A percentile compares a stretch with the other conserved stretches of the same genome.
Conservation (phyloP, 1,140 invertebrate genomes). For the Sitobion miscanthi region DNA sequence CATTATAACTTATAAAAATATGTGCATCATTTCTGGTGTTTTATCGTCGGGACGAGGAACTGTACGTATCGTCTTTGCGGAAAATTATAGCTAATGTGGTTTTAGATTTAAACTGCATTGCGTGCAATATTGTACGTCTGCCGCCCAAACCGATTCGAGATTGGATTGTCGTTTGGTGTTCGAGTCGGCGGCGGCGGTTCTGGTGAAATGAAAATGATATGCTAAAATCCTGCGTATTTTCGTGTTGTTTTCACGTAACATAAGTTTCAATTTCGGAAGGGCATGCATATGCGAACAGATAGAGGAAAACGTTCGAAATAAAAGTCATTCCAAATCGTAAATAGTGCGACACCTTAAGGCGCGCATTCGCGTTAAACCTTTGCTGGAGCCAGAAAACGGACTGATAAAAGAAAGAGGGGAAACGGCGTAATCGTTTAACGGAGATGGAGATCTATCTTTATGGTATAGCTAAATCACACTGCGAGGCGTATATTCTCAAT, state of each 20-base stretch:
- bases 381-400: background rate
- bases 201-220: background rate
- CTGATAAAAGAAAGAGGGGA: constrained; percentile 23
- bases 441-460: constrained; percentile 34
- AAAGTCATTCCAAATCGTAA: constrained; percentile 34
- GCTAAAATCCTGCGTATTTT: background rate
- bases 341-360: background rate
- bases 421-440: constrained; percentile 36
- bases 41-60: background rate
- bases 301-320: constrained; percentile 22
- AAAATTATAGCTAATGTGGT: background rate
- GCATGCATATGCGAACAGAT: background rate
- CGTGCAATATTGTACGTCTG: background rate
- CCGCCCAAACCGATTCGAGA: background rate
- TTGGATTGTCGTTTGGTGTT: background rate
- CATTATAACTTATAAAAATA: background rate
- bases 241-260: background rate
- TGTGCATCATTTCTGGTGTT: background rate
- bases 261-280: constrained; percentile 19
- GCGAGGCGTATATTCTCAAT: background rate
- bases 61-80: background rate
- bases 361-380: background rate
- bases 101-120: background rate
- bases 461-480: background rate
- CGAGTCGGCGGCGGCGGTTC: background rate